Evolutionary conservation across 2,113 vertebrate genomes (phyloP).

Genomic region (Rissa tridactyla): DNA sequence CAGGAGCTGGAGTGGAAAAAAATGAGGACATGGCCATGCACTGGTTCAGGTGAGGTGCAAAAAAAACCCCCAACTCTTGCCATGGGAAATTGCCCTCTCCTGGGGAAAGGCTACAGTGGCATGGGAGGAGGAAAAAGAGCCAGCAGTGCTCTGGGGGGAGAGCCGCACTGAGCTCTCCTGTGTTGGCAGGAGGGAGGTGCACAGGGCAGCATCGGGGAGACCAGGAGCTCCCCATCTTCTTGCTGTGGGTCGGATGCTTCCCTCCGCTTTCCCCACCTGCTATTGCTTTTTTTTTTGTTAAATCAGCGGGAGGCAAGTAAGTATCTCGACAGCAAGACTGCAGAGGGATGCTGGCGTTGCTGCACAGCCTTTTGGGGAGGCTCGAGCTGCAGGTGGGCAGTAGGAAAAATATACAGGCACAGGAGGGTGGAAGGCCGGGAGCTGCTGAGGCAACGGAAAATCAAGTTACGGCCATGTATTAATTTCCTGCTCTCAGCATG

Average conservation of each 20-base stretch:
- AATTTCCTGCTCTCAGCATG: background rate
- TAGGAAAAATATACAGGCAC: background rate
- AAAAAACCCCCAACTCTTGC: background rate
- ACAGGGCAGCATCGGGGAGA: fast-evolving
- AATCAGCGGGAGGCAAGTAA: background rate
- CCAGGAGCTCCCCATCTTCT: background rate
- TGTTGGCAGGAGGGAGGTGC: background rate
- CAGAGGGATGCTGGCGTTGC: background rate
- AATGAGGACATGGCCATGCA: constrained; percentile 60
- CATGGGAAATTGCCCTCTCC: background rate
- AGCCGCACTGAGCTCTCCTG: background rate
- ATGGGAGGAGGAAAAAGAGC: background rate
- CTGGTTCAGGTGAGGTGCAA: constrained; percentile 70
- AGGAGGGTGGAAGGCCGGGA: background rate
- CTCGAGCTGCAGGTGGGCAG: background rate
- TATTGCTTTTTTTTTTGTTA: background rate
- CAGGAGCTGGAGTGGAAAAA: constrained; percentile 67
- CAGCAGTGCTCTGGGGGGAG: background rate
- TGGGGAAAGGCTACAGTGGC: background rate
- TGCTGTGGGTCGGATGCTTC: background rate
- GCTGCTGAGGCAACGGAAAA: background rate
- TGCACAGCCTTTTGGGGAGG: background rate
- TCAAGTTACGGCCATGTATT: background rate
- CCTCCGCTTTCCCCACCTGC: background rate
- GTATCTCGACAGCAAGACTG: fast-evolving